phyloP scores from a whole-genome alignment of 2,797 vertebrate species.

The Oreochromis mossambicus region DNA sequence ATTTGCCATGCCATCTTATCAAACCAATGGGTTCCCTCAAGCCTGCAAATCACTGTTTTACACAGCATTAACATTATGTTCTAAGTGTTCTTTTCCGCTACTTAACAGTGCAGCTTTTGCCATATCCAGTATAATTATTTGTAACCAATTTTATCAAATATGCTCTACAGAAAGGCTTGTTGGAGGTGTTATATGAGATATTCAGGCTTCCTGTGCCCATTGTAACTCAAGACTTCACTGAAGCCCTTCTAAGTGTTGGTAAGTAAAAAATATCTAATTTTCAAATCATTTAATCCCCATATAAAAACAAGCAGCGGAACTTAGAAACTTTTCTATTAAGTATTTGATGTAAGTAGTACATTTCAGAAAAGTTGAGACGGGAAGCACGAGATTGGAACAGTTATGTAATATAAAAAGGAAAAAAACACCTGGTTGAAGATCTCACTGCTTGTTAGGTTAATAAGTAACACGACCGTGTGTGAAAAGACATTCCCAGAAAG shows the following conservation, averaged over 20 bases:
- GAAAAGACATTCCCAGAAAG: not conserved
- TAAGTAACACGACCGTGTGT: not conserved
- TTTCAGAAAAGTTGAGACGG: not conserved
- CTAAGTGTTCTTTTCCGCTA: not conserved
- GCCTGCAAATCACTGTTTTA: not conserved
- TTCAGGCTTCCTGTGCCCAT: slow-evolving; percentile 95
- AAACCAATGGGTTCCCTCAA: not conserved
- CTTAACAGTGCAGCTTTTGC: not conserved
- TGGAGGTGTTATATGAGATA: slow-evolving; percentile 97
- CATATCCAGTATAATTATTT: not conserved
- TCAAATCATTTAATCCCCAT: not conserved
- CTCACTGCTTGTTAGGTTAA: not conserved
- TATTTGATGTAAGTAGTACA: not conserved
- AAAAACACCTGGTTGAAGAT: not conserved
- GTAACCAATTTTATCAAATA: slow-evolving; percentile 13
- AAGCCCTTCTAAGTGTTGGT: slow-evolving; percentile 95
- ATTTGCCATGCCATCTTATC: not conserved
- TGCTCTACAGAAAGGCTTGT: slow-evolving; percentile 83
- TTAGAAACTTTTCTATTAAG: not conserved
- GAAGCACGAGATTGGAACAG: not conserved
- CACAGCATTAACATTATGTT: not conserved
- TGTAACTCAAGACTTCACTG: slow-evolving; percentile 90
- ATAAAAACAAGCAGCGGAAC: not conserved
- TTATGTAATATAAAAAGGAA: not conserved
- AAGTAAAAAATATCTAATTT: slow-evolving; percentile 42